Evolutionary conservation across 2,888 invertebrate species (phyloP), one percentile per base, ranked within the genome.

Genomic region (Luperina testacea): DNA sequence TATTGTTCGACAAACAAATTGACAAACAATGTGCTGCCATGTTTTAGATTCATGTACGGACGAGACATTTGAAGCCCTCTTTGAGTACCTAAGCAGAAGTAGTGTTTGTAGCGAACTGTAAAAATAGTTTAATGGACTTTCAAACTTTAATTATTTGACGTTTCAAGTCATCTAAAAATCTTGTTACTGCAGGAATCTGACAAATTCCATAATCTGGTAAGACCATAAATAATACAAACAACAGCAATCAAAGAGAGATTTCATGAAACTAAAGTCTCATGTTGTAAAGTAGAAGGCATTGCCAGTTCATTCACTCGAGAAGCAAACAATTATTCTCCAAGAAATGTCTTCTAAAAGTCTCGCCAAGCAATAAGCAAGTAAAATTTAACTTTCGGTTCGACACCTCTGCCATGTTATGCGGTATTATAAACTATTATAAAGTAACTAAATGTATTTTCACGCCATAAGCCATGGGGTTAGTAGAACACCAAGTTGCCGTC

Each of bases 1-100:
- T 83, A 89, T 89, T 88, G 85, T 88, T 89, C 87, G 77, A 90
- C 86, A 88, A 88, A 90, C 83, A 87, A 83, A 83, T 86, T 86
- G 86, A 90, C 82, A 81, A 85, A 86, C 75, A 84, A 72, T 77
- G 64, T 67, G 78, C 72, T 78, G 86, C 77, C 75, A 51, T 67
- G 74, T 80, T 77, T 85, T 78, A 75, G 85, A 71, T 77, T 77
- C 64, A 80, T 87, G 82, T 78, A 74, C 72, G 53, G 38, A 80
- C 24, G 42, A 42, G 27, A 65, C 20, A 32, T 51, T 72, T 17
- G 42, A 48, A 76, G 53, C 57, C 61, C 51, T 51, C 51, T 5
- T 73, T 11, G 8, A 15, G 53, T 42, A 32, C 32, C 32, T 32
- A 48, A 59, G 42, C 5, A 64, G 45, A n/a, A 9, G 48, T 13